A percentile compares a stretch with the other conserved stretches of the same genome.
phyloP scores from a whole-genome alignment of 1,140 invertebrate genomes.

The Diploscapter pachys region DNA sequence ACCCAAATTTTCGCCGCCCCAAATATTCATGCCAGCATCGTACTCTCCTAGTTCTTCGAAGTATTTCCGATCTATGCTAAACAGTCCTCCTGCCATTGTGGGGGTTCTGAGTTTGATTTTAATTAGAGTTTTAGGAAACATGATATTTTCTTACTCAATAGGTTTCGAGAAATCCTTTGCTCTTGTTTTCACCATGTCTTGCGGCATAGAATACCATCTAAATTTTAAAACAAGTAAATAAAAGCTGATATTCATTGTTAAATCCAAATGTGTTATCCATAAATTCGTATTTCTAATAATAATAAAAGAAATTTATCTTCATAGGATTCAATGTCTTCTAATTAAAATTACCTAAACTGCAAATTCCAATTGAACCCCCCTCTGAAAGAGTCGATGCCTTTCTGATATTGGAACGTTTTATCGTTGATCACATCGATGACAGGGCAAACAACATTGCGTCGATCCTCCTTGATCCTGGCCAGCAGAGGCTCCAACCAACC shows the following conservation, averaged over 20 bases:
- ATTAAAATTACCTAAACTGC: slow-evolving; percentile 72
- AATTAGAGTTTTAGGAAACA: slow-evolving; percentile 11
- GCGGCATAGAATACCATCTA: slow-evolving; percentile 61
- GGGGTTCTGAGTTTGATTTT: slow-evolving; percentile 69
- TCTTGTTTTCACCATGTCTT: slow-evolving; percentile 41
- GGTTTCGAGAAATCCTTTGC: slow-evolving; percentile 48
- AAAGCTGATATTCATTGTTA: neutral
- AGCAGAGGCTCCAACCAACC: slow-evolving; percentile 86
- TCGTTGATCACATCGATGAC: slow-evolving; percentile 93
- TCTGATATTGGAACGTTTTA: slow-evolving; percentile 91
- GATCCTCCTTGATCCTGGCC: slow-evolving; percentile 74
- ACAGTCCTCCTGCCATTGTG: slow-evolving; percentile 93
- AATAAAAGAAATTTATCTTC: neutral
- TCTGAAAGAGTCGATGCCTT: slow-evolving; percentile 95
- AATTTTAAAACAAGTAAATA: neutral
- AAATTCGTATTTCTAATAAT: too few species aligned
- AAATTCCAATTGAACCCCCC: slow-evolving; percentile 97
- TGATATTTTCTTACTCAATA: slow-evolving; percentile 39
- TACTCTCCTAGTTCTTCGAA: slow-evolving; percentile 91
- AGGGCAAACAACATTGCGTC: slow-evolving; percentile 75
- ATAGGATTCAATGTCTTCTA: neutral
- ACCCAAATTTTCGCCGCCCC: slow-evolving; percentile 80
- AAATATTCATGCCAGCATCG: slow-evolving; percentile 94
- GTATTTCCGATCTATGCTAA: slow-evolving; percentile 80
- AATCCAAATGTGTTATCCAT: too few species aligned